phyloP scores from a whole-genome alignment of 2,888 invertebrate species.

The Perizoma flavofasciatum region DNA sequence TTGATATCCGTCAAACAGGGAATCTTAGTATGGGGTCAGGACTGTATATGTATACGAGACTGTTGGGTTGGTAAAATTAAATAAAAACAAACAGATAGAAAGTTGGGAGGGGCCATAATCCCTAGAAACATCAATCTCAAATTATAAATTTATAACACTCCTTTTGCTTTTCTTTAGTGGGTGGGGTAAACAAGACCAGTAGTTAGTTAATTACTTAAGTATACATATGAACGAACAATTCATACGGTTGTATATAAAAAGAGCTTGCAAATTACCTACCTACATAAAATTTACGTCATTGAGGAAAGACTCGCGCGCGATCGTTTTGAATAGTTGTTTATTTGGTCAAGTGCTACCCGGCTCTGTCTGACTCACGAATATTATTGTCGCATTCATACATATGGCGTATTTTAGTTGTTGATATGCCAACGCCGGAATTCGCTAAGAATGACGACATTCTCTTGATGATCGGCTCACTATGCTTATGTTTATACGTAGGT shows the following conservation, averaged over 20 bases:
- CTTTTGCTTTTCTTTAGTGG: too few species aligned
- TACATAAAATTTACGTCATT: slow-evolving; percentile 48
- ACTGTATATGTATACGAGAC: too few species aligned
- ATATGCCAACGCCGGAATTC: slow-evolving; percentile 70
- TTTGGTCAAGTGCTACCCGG: slow-evolving; percentile 74
- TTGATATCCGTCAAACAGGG: too few species aligned
- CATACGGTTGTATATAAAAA: background rate
- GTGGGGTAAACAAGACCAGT: too few species aligned
- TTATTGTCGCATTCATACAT: slow-evolving; percentile 76
- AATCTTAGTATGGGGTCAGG: too few species aligned
- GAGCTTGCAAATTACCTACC: slow-evolving; percentile 19
- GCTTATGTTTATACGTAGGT: slow-evolving; percentile 9
- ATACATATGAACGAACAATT: background rate
- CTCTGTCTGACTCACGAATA: slow-evolving; percentile 73
- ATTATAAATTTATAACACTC: too few species aligned
- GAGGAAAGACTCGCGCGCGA: slow-evolving; percentile 62
- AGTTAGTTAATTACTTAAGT: too few species aligned
- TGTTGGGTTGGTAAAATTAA: too few species aligned
- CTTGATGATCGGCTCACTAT: slow-evolving; percentile 54
- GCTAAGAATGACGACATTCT: slow-evolving; percentile 76
- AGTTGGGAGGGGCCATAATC: too few species aligned
- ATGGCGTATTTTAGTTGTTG: slow-evolving; percentile 71
- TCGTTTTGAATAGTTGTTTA: slow-evolving; percentile 69
- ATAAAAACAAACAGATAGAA: too few species aligned
- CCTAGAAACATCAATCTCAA: too few species aligned